Conservation (phyloP, 2,888 invertebrate genomes). For the Tipula confusa region DNA sequence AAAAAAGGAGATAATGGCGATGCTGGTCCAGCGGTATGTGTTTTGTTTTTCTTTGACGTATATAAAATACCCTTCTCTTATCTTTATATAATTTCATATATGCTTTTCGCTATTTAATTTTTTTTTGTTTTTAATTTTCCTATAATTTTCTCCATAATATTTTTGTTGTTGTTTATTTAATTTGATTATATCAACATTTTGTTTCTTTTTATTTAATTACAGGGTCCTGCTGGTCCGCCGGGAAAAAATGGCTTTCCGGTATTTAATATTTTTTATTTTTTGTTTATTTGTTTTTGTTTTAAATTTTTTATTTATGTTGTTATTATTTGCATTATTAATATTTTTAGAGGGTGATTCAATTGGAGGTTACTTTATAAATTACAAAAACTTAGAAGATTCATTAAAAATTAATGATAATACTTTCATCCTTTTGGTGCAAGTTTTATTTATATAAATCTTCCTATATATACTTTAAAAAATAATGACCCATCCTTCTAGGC, state of each 20-base stretch:
- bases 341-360: too few species aligned
- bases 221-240: constrained; percentile 76
- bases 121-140: neutral
- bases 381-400: too few species aligned
- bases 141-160: neutral
- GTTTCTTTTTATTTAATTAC: constrained; percentile 47
- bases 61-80: neutral
- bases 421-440: too few species aligned
- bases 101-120: neutral
- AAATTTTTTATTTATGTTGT: constrained; percentile 46
- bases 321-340: constrained; percentile 38
- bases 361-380: too few species aligned
- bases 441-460: too few species aligned
- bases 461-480: too few species aligned
- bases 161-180: constrained; percentile 28
- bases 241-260: constrained; percentile 91
- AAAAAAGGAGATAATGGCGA: constrained; percentile 85
- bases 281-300: constrained; percentile 39
- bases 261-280: constrained; percentile 54
- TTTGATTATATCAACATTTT: constrained; percentile 27
- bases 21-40: constrained; percentile 72
- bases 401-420: too few species aligned
- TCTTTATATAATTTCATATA: neutral
- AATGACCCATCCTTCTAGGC: too few species aligned
- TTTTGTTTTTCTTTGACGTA: too few species aligned